Evolutionary conservation across 1,140 invertebrate species (phyloP), one percentile per base, ranked within the genome.

Genomic region (Parasteatoda tepidariorum): DNA sequence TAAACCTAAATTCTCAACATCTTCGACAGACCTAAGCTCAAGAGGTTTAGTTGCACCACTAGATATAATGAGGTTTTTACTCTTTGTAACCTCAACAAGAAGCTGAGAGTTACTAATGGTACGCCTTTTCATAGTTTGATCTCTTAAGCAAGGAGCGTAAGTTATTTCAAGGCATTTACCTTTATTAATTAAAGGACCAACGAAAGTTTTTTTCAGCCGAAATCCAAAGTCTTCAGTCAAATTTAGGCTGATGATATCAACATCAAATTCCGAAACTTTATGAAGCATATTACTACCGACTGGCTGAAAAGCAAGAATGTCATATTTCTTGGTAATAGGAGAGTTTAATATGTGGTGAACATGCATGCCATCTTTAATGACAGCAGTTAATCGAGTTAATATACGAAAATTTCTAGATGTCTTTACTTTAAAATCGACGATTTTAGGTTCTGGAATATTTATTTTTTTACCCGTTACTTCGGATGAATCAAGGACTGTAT

Each of bases 221-320:
- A 71, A 74, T 7, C 55, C 64, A n/a, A 70, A 34, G 1, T 61
- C 38, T 62, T 79, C 41, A 13, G 57, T 59, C 11, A 85, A 38
- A 71, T 84, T 57, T 15, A 85, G 48, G 54, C 55, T 24, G 6
- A 86, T 59, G 41, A 86, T 86, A 38, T 86, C 85, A 7, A 85
- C 26, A n/a, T 78, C 61, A 41, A 84, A 71, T 26, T 34, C 57
- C 9, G 81, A 81, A n/a, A 84, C 55, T 61, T 76, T 41, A 24
- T 79, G 81, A 0, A 86, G 38, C 24, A 84, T 68, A 26, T 81
- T 68, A 22, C 71, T 62, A 33, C 59, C 64, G 2, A 84, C 64
- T 31, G 85, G 85, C 64, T 64, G 67, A n/a, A 86, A 26, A 22
- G 85, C 84, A 9, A 86, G 26, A n/a, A 86, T 28, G 28, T 86